phyloP scores from a whole-genome alignment of 2,888 invertebrate genomes.

The Gnatocerus cornutus region DNA sequence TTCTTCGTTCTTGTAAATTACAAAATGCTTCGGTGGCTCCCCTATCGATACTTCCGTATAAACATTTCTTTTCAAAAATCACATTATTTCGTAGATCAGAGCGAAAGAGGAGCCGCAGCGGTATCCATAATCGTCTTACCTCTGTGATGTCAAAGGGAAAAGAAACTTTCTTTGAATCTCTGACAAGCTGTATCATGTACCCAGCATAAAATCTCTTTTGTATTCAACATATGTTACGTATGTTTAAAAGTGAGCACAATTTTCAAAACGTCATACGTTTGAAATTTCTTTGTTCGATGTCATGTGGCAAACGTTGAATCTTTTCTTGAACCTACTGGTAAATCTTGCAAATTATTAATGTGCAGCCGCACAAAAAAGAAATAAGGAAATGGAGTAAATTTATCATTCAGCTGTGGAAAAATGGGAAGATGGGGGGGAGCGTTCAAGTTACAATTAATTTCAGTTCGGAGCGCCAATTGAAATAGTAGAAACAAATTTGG shows the following conservation, averaged over 20 bases:
- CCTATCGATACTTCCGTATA: not conserved
- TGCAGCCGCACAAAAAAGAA: slow-evolving; percentile 22
- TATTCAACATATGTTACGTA: slow-evolving; percentile 43
- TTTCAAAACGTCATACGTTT: slow-evolving; percentile 36
- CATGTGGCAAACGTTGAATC: slow-evolving; percentile 7
- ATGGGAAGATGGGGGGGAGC: not conserved
- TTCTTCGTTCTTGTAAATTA: too few species aligned
- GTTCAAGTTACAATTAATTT: not conserved
- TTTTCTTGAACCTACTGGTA: slow-evolving; percentile 4
- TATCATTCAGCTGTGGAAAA: slow-evolving; percentile 7
- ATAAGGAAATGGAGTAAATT: slow-evolving; percentile 14
- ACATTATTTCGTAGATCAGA: slow-evolving; percentile 36
- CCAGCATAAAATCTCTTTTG: slow-evolving; percentile 39
- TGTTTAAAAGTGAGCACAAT: slow-evolving; percentile 43
- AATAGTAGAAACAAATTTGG: slow-evolving; percentile 3
- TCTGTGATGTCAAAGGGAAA: slow-evolving; percentile 43
- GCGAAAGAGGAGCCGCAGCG: slow-evolving; percentile 21
- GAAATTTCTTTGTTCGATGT: slow-evolving; percentile 22
- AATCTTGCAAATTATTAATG: slow-evolving; percentile 30
- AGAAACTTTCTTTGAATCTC: slow-evolving; percentile 46
- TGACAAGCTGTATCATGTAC: slow-evolving; percentile 42
- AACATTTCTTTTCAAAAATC: slow-evolving; percentile 23
- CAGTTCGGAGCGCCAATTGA: too few species aligned
- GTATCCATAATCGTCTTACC: slow-evolving; percentile 47
- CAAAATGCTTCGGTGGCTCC: not conserved